These are phyloP conservation scores for Patella ulyssiponensis DNA, from an alignment of 2,888 invertebrate species.

Conservation along the genomic window DNA sequence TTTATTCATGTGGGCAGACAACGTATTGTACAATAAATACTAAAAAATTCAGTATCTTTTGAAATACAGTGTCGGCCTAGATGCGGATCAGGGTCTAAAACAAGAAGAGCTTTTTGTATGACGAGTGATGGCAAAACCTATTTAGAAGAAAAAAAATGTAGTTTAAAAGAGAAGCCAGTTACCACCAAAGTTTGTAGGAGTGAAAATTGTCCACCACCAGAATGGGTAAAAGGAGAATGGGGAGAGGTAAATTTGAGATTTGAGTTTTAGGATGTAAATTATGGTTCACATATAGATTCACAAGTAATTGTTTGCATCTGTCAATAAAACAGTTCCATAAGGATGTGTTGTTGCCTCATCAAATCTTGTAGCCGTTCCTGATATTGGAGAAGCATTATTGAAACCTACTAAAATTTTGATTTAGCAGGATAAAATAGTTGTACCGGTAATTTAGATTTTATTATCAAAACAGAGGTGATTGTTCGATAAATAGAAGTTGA, in stretches of 20 bases:
- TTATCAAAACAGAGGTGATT: neutral
- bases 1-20: too few species aligned
- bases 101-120: slow-evolving; percentile 65
- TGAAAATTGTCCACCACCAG: slow-evolving; percentile 59
- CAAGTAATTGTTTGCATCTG: neutral
- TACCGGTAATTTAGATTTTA: neutral
- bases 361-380: too few species aligned
- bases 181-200: slow-evolving; percentile 62
- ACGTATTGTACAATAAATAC: too few species aligned
- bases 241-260: slow-evolving; percentile 49
- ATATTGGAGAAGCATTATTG: too few species aligned
- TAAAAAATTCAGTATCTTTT: too few species aligned
- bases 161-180: slow-evolving; percentile 58
- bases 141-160: slow-evolving; percentile 75
- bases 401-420: too few species aligned
- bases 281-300: neutral
- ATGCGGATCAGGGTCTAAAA: slow-evolving; percentile 62
- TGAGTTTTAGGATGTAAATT: neutral
- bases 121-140: slow-evolving; percentile 58
- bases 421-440: too few species aligned
- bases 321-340: too few species aligned
- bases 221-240: slow-evolving; percentile 65
- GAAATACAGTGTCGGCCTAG: slow-evolving; percentile 57
- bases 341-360: too few species aligned
- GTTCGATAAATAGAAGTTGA: neutral